Base-by-base conservation (phyloP, 1,140 invertebrate species). In the Drosophila bocki region DNA sequence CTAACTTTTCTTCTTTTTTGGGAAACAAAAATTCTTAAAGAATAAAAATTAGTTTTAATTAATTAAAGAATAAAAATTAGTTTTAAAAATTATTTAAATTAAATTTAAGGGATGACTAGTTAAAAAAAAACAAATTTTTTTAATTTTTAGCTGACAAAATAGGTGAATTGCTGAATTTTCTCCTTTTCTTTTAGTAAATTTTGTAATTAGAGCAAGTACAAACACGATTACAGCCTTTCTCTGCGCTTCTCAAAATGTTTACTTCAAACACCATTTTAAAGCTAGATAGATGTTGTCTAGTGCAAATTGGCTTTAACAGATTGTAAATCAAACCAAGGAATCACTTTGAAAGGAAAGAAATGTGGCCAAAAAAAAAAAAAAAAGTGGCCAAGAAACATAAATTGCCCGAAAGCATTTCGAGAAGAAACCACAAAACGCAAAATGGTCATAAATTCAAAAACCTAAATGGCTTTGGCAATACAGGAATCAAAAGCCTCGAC, bases 381-480 rank as follows among this genome's bases (percentile, higher is more conserved):
- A n/a, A n/a, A n/a, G n/a, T n/a, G n/a, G n/a, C 78, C 84, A 70
- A 61, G 80, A 78, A 75, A 64, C 77, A 68, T 78, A 84, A 87
- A 84, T 87, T 80, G 84, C 80, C 62, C 19, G 41, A 29, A 7
- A 19, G 44, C 59, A 67, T 81, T 54, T 81, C 64, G 32, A 64
- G 48, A 76, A 80, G 33, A 22, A 77, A 71, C 69, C 84, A 53
- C 84, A 84, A 88, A 87, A 87, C 84, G 72, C 77, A 75, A 87
- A 87, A 87, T 84, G 84, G 80, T 62, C 77, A 87, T 87, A 87
- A 88, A 87, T 90, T 87, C 78, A 74, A 78, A 84, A 88, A 70
- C 77, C 74, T 80, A 84, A 80, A 84, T 84, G 74, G 77, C 80
- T 84, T 72, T 84, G 80, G 64, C 83, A 87, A 87, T 79, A 82